These are phyloP conservation scores for Cyphotilapia sp. DNA, from an alignment of 2,113 vertebrate species.

Conservation along the genomic window DNA sequence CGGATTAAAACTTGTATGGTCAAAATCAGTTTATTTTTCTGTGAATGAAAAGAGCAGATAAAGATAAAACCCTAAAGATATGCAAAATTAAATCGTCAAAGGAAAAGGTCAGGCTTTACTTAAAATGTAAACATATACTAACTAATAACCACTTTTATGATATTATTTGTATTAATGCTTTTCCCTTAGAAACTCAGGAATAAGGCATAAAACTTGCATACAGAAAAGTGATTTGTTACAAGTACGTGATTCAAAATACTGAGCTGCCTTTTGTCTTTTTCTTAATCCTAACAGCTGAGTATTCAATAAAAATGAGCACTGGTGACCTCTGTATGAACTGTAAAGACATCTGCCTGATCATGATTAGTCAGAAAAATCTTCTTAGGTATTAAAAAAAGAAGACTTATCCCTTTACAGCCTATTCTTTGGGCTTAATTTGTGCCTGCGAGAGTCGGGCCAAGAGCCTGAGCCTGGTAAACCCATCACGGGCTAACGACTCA, in stretches of 20 bases:
- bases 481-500: background rate
- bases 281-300: background rate
- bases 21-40: background rate
- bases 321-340: background rate
- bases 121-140: background rate
- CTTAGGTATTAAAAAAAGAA: background rate
- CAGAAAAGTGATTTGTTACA: background rate
- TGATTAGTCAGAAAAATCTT: background rate
- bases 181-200: background rate
- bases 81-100: background rate
- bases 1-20: background rate
- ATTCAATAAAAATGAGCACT: background rate
- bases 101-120: background rate
- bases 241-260: background rate
- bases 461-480: constrained; percentile 1
- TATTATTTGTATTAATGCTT: background rate
- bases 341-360: background rate
- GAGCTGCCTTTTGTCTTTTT: background rate
- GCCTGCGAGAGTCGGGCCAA: background rate
- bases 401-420: background rate
- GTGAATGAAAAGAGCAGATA: background rate
- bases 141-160: background rate
- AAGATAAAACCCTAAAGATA: background rate
- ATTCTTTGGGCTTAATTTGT: background rate
- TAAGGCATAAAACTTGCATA: background rate